phyloP scores from a whole-genome alignment of 1,140 invertebrate genomes.

The Drosophila murphyi region DNA sequence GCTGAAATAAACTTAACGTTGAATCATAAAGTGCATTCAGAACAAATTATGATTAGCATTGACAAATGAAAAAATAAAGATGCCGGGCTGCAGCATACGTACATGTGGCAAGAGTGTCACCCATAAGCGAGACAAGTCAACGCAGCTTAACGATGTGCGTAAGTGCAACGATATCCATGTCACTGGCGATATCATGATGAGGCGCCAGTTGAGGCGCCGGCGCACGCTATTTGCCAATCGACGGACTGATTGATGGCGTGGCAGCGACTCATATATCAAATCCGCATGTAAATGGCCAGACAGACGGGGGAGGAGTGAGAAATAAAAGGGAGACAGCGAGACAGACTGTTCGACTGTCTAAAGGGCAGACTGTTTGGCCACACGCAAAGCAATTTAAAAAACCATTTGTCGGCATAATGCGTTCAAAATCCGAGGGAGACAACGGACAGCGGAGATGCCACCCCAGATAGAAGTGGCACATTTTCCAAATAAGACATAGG shows the following conservation, averaged over 20 bases:
- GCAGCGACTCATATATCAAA: slow-evolving; percentile 75
- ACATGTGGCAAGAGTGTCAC: slow-evolving; percentile 7
- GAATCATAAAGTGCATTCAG: slow-evolving; percentile 18
- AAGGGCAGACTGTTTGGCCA: slow-evolving; percentile 40
- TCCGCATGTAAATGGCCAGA: slow-evolving; percentile 69
- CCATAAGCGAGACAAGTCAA: slow-evolving; percentile 27
- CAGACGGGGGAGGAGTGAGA: neutral
- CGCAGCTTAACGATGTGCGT: slow-evolving; percentile 38
- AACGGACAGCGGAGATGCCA: slow-evolving; percentile 18
- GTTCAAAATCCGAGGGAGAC: slow-evolving; percentile 1
- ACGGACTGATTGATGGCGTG: slow-evolving; percentile 68
- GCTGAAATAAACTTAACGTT: neutral
- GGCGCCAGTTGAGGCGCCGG: slow-evolving; percentile 17
- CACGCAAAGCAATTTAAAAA: slow-evolving; percentile 77
- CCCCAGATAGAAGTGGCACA: slow-evolving; percentile 39
- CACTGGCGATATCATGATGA: slow-evolving; percentile 14
- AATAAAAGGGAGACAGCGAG: neutral
- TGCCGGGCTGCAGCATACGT: neutral
- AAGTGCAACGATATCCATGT: slow-evolving; percentile 52
- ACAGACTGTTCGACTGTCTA: slow-evolving; percentile 25
- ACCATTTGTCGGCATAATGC: slow-evolving; percentile 73
- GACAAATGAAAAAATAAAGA: slow-evolving; percentile 19
- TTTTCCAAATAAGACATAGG: slow-evolving; percentile 51
- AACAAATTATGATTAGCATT: slow-evolving; percentile 2
- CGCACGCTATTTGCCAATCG: slow-evolving; percentile 45